These are phyloP conservation scores for Callochromis pleurospilus DNA, from an alignment of 2,113 vertebrate genomes.

Conservation along the genomic window DNA sequence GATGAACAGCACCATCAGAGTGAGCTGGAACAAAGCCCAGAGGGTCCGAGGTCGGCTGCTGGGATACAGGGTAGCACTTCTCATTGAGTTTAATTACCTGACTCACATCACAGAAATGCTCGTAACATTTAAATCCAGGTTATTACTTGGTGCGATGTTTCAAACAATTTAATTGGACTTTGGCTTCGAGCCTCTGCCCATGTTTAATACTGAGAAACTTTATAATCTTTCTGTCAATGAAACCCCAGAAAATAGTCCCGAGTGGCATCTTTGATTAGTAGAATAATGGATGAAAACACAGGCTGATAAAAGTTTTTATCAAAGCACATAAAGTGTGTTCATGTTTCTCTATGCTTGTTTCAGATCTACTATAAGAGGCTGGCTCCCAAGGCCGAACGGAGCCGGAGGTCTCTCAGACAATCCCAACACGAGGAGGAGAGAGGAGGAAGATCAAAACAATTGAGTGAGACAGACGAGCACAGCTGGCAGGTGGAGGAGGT, in stretches of 20 bases:
- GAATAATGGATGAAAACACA: background rate
- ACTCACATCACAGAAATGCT: background rate
- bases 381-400: background rate
- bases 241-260: background rate
- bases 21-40: conserved; percentile 68
- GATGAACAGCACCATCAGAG: conserved; percentile 67
- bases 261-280: background rate
- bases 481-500: conserved; percentile 9
- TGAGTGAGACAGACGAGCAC: background rate
- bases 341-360: background rate
- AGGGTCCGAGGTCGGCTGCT: conserved; percentile 74
- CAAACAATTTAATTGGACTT: background rate
- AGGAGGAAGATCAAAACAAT: background rate
- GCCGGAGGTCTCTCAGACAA: conserved; percentile 18
- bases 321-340: background rate
- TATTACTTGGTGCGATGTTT: background rate
- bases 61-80: conserved; percentile 77
- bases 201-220: background rate
- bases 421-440: background rate
- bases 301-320: background rate
- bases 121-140: background rate
- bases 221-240: background rate
- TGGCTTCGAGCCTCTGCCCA: accelerated
- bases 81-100: background rate
- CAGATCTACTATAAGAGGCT: conserved; percentile 62